A percentile compares a stretch with the other conserved stretches of the same genome.
Conservation (phyloP, 2,797 vertebrate species). For the Lagodon rhomboides region DNA sequence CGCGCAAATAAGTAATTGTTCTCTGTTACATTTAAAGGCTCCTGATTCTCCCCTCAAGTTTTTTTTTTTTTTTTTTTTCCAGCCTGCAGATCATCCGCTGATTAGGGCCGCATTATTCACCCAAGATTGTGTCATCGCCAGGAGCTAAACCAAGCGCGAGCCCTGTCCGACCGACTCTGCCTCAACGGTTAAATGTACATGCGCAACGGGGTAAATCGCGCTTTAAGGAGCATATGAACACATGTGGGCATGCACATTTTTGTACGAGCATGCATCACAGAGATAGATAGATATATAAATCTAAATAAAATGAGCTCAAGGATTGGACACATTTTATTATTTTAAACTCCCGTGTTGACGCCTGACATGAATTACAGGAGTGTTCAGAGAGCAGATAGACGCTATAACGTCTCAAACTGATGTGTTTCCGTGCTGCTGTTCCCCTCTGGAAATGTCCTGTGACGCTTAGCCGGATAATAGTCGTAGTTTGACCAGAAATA, state of each 20-base stretch:
- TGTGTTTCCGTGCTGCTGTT: slow-evolving; percentile 47
- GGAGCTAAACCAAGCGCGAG: slow-evolving; percentile 70
- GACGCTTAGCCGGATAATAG: slow-evolving; percentile 61
- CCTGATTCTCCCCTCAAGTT: slow-evolving; percentile 66
- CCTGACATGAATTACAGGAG: slow-evolving; percentile 19
- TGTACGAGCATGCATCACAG: slow-evolving; percentile 20
- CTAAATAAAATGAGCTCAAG: slow-evolving; percentile 11
- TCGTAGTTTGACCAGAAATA: slow-evolving; percentile 63
- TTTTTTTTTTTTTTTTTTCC: slow-evolving; percentile 11
- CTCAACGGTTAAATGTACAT: slow-evolving; percentile 73
- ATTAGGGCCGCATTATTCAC: slow-evolving; percentile 80
- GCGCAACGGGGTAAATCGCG: slow-evolving; percentile 52
- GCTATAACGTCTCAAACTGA: slow-evolving; percentile 32
- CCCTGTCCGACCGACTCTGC: slow-evolving; percentile 80
- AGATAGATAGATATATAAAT: neutral
- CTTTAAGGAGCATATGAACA: slow-evolving; percentile 60
- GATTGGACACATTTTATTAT: slow-evolving; percentile 38
- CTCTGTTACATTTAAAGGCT: slow-evolving; percentile 75
- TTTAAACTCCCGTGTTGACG: neutral
- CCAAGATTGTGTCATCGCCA: slow-evolving; percentile 84
- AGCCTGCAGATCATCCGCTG: slow-evolving; percentile 72
- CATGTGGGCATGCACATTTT: slow-evolving; percentile 27
- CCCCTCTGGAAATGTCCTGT: slow-evolving; percentile 54
- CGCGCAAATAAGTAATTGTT: slow-evolving; percentile 73
- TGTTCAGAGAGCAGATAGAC: slow-evolving; percentile 38